These are phyloP conservation scores for Poecilia wingei DNA, from an alignment of 2,797 vertebrate genomes.

Conservation along the genomic window DNA sequence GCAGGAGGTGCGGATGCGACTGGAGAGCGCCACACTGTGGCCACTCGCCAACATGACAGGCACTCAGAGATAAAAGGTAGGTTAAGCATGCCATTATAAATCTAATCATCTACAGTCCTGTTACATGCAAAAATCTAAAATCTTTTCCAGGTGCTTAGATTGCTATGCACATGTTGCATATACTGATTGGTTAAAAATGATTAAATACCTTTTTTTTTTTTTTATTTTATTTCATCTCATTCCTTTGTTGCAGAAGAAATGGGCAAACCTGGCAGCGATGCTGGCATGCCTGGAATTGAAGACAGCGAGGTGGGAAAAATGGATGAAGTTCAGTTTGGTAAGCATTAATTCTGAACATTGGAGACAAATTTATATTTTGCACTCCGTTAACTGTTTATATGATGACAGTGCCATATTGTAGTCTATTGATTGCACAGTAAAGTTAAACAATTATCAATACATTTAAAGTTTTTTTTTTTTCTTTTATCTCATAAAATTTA, in stretches of 20 bases:
- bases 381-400: not conserved
- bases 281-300: constrained; percentile 98
- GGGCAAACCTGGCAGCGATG: constrained; percentile 90
- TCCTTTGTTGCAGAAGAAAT: constrained; percentile 80
- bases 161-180: not conserved
- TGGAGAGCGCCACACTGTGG: constrained; percentile 76
- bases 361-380: not conserved
- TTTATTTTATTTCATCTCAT: not conserved
- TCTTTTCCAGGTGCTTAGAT: not conserved
- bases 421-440: not conserved
- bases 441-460: not conserved
- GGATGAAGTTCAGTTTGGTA: constrained; percentile 88
- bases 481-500: not conserved
- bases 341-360: constrained; percentile 42
- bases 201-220: not conserved
- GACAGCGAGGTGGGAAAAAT: constrained; percentile 92
- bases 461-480: not conserved
- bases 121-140: not conserved
- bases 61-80: constrained; percentile 76
- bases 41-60: constrained; percentile 57
- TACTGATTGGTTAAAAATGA: not conserved
- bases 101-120: not conserved
- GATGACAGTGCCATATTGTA: not conserved
- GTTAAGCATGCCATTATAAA: not conserved
- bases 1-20: constrained; percentile 39